Evolutionary conservation across 2,888 invertebrate genomes (phyloP).

Genomic region (Lumbricus terrestris): DNA sequence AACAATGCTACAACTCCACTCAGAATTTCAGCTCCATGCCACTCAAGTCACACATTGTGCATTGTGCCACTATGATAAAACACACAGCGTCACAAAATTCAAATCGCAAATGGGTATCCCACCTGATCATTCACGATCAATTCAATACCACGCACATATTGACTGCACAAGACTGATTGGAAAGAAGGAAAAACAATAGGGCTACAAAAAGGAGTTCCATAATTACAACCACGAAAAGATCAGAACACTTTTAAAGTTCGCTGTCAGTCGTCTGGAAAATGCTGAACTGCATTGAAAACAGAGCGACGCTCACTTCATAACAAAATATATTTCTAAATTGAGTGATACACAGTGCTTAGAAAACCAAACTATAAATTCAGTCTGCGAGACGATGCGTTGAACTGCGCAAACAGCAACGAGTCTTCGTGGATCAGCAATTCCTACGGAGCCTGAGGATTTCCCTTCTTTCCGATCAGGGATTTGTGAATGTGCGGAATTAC

Average conservation of each 20-base stretch:
- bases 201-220: no score
- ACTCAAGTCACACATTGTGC: neutral
- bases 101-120: no score
- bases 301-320: neutral
- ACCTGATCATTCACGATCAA: no score
- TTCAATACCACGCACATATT: no score
- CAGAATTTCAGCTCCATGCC: neutral
- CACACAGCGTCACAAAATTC: no score
- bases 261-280: neutral
- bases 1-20: neutral
- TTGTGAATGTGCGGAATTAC: slow-evolving; percentile 99
- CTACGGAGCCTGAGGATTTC: slow-evolving; percentile 56
- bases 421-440: neutral
- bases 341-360: neutral
- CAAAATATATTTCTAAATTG: slow-evolving; percentile 3
- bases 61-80: no score
- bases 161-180: neutral
- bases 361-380: slow-evolving; percentile 12
- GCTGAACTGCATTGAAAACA: neutral
- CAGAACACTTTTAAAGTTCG: neutral
- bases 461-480: slow-evolving; percentile 98
- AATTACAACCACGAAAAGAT: neutral
- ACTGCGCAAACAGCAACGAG: neutral
- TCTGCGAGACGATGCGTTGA: neutral
- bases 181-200: neutral